Evolutionary conservation across 1,140 invertebrate species (phyloP), one percentile per base, ranked within the genome.

Genomic region (Drosophila quadrilineata): DNA sequence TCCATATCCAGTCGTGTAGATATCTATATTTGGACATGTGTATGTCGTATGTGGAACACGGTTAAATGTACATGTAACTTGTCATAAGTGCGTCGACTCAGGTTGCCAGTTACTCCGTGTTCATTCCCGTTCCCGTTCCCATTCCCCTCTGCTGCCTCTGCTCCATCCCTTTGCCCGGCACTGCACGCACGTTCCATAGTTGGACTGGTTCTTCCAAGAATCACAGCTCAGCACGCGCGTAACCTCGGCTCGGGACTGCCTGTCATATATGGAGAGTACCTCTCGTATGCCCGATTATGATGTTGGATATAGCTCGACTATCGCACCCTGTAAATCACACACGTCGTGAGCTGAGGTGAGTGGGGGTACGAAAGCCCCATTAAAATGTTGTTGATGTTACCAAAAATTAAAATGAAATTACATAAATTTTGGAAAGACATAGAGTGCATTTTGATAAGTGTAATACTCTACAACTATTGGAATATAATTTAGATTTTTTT

Each of bases 131-230:
- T 56, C 38, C 33, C 52, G 29, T 10, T 22, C 8, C 17, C 36
- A 14, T 1, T 0, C 45, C 59, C n/a, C n/a, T n/a, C n/a, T n/a
- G n/a, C n/a, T n/a, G n/a, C n/a, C n/a, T 16, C 5, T 9, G 10
- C 22, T 22, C 4, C 24, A 2, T n/a, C 28, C 60, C 56, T 28
- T 45, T 19, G 41, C 9, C 2, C 10, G 38, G 38, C 3, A 19
- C 24, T 12, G 6, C 16, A 31, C n/a, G 14, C 77, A 84, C 77
- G 77, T 84, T 79, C 62, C 53, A 38, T 26, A 21, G 75, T 58
- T 70, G 70, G 69, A 75, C 52, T 79, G 85, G 79, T 77, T 67
- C 49, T 84, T 84, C 77, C 71, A 63, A 72, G 77, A 84, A 84
- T 84, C 62, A 74, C 71, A 79, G 79, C 54, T 24, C 35, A 69